Percentiles rank a stretch among this genome's conserved stretches.
Evolutionary conservation across 2,797 vertebrate species (phyloP).

Genomic region (Pipistrellus nathusii): DNA sequence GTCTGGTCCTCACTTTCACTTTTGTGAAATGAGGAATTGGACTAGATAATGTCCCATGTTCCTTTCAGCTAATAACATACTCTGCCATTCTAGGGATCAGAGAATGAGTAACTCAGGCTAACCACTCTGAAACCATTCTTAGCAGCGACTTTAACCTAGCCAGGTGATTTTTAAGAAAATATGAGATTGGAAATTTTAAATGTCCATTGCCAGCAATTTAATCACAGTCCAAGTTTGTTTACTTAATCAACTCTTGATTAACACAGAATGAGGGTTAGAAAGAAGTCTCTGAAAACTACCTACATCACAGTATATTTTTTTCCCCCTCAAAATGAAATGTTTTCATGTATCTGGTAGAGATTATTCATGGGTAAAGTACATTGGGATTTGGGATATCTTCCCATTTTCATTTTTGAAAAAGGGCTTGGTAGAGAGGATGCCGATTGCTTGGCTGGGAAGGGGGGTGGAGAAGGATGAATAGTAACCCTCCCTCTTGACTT

Average conservation of each 20-base stretch:
- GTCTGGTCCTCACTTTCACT: not conserved
- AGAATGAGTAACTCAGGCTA: not conserved
- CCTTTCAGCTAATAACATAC: not conserved
- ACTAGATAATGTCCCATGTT: not conserved
- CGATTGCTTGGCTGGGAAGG: too few relatives aligned
- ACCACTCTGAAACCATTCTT: not conserved
- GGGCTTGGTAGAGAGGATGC: not conserved
- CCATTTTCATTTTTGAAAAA: not conserved
- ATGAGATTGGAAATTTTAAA: not conserved
- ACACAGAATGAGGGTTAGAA: slow-evolving; percentile 12
- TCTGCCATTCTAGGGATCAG: not conserved
- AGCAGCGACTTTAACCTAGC: not conserved
- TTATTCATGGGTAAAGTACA: slow-evolving; percentile 5
- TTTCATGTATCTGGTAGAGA: not conserved
- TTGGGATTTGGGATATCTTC: not conserved
- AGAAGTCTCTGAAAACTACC: not conserved
- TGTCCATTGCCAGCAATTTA: slow-evolving; percentile 15
- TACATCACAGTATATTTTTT: not conserved
- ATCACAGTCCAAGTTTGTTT: slow-evolving; percentile 4
- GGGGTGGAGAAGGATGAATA: not conserved
- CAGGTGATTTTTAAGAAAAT: not conserved
- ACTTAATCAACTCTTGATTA: not conserved
- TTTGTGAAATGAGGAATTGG: not conserved
- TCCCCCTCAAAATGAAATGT: not conserved
- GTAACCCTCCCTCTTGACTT: not conserved